These are phyloP conservation scores for Scomber colias DNA, from an alignment of 2,113 vertebrate species.

Conservation along the genomic window DNA sequence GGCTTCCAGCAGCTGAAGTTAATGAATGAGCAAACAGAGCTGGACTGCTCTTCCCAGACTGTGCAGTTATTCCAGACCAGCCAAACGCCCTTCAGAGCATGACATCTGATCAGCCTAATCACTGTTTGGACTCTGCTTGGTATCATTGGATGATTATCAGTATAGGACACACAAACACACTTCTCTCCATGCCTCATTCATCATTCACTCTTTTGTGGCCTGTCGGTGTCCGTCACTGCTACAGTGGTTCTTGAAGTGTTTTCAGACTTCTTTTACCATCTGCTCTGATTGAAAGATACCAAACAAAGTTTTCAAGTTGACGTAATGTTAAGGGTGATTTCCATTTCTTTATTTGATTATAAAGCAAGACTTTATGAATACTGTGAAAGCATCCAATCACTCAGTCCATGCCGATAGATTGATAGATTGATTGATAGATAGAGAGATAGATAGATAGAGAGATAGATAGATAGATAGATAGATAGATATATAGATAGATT, in stretches of 20 bases:
- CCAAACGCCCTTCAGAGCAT: conserved; percentile 63
- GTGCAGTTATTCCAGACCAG: conserved; percentile 62
- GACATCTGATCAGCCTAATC: conserved; percentile 67
- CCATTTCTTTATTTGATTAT: no score
- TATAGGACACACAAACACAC: conserved; percentile 16
- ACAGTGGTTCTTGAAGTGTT: conserved; percentile 20
- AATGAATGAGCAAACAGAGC: conserved; percentile 58
- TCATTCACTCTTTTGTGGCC: background rate
- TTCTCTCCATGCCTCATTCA: background rate
- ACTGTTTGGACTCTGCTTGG: conserved; percentile 53
- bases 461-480: no score
- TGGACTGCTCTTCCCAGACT: conserved; percentile 54
- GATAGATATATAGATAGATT: no score
- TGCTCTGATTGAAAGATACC: background rate
- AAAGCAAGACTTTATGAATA: no score
- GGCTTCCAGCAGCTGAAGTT: conserved; percentile 49
- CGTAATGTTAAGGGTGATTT: no score
- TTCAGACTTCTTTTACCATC: background rate
- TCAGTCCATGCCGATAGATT: no score
- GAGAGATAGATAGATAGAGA: no score
- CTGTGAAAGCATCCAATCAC: no score
- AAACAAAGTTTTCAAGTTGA: background rate
- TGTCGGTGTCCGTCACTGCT: background rate
- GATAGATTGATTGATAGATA: no score
- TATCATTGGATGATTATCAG: conserved; percentile 30